A percentile compares a stretch with the other conserved stretches of the same genome.
These are phyloP conservation scores for Ormyrus nitidulus DNA, from an alignment of 2,888 invertebrate species.

Conservation along the genomic window DNA sequence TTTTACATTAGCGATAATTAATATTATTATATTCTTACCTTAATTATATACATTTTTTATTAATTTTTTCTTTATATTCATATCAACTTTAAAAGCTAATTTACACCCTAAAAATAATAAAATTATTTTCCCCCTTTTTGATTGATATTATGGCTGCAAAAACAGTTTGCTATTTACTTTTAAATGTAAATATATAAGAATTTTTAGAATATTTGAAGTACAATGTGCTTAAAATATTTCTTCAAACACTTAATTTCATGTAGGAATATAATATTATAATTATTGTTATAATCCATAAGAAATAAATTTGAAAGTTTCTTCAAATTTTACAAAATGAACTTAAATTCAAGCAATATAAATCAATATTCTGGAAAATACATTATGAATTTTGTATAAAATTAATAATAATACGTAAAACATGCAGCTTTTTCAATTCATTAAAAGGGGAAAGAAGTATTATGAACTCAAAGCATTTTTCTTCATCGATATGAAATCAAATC, in stretches of 20 bases:
- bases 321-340: no score
- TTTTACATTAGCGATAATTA: slow-evolving; percentile 41
- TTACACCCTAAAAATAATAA: slow-evolving; percentile 53
- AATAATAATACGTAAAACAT: slow-evolving; percentile 30
- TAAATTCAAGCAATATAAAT: slow-evolving; percentile 44
- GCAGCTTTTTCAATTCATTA: slow-evolving; percentile 36
- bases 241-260: not conserved
- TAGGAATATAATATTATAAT: not conserved
- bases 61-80: slow-evolving; percentile 48
- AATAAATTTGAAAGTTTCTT: no score
- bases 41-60: slow-evolving; percentile 49
- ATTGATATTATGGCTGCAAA: slow-evolving; percentile 55
- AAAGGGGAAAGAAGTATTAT: slow-evolving; percentile 47
- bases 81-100: slow-evolving; percentile 52
- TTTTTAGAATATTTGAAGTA: not conserved
- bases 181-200: not conserved
- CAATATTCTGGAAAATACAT: slow-evolving; percentile 68
- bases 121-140: slow-evolving; percentile 55
- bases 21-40: slow-evolving; percentile 40
- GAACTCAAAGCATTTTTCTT: slow-evolving; percentile 19
- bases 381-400: slow-evolving; percentile 37
- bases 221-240: no score
- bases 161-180: slow-evolving; percentile 37
- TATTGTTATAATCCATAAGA: not conserved
- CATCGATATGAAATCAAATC: slow-evolving; percentile 31